phyloP scores from a whole-genome alignment of 2,113 vertebrate species.

The Phrynocephalus versicolor region DNA sequence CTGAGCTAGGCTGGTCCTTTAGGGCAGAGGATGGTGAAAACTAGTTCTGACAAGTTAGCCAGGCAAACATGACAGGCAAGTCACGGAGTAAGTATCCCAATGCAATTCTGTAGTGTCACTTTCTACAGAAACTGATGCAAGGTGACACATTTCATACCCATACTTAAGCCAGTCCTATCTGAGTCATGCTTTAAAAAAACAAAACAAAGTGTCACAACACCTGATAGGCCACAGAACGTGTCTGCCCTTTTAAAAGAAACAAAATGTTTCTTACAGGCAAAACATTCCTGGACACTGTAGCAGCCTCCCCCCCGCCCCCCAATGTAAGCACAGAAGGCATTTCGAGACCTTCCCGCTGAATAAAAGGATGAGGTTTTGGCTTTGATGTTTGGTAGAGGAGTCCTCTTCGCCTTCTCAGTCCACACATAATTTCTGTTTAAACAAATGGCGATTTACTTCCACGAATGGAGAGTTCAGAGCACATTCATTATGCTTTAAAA shows the following conservation, averaged over 20 bases:
- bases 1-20: conserved; percentile 53
- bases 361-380: not conserved
- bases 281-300: not conserved
- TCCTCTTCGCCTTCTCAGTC: not conserved
- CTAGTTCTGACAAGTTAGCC: conserved; percentile 62
- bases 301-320: not conserved
- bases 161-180: conserved; percentile 39
- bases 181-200: conserved; percentile 31
- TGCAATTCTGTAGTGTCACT: conserved; percentile 37
- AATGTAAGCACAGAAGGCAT: too few species aligned
- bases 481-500: not conserved
- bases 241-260: conserved; percentile 2
- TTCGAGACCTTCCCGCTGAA: not conserved
- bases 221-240: conserved; percentile 2
- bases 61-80: conserved; percentile 50
- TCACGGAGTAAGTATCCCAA: conserved; percentile 46
- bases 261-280: conserved; percentile 19
- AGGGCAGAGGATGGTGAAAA: conserved; percentile 55
- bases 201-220: conserved; percentile 39
- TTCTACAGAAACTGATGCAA: conserved; percentile 37
- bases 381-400: not conserved
- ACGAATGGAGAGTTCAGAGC: too few species aligned
- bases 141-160: conserved; percentile 62
- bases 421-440: not conserved
- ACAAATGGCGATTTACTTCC: not conserved